These are phyloP conservation scores for Vidua macroura DNA, from an alignment of 2,113 vertebrate genomes.

Conservation along the genomic window DNA sequence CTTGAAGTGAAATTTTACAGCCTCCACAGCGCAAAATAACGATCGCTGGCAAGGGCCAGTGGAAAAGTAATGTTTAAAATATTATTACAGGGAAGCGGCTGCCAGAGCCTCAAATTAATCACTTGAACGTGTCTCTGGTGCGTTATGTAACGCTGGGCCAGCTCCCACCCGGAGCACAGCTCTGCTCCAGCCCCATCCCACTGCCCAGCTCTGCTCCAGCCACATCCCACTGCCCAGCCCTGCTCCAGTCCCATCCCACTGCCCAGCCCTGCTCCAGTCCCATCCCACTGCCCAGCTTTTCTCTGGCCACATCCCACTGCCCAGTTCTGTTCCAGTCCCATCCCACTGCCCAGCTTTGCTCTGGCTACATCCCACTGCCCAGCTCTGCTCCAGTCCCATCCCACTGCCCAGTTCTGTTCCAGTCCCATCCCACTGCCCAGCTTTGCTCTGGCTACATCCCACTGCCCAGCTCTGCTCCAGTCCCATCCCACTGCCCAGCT, in stretches of 20 bases:
- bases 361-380: accelerated
- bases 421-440: not conserved
- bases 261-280: not conserved
- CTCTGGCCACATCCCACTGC: not conserved
- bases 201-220: not conserved
- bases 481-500: not conserved
- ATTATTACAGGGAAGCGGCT: conserved; percentile 70
- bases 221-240: not conserved
- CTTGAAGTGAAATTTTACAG: conserved; percentile 74
- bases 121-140: conserved; percentile 37
- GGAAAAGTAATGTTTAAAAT: conserved; percentile 78
- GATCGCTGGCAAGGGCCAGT: conserved; percentile 68
- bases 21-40: conserved; percentile 63
- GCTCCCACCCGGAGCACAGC: not conserved
- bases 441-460: too few relatives aligned
- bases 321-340: not conserved
- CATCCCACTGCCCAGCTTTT: not conserved
- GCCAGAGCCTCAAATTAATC: conserved; percentile 70
- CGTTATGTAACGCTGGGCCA: conserved; percentile 67
- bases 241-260: not conserved
- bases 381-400: not conserved
- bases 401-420: not conserved
- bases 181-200: not conserved
- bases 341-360: not conserved
- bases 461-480: not conserved